Percentiles rank a stretch among this genome's conserved stretches.
Conservation (phyloP, 2,797 vertebrate species). For the Acanthurus tractus region DNA sequence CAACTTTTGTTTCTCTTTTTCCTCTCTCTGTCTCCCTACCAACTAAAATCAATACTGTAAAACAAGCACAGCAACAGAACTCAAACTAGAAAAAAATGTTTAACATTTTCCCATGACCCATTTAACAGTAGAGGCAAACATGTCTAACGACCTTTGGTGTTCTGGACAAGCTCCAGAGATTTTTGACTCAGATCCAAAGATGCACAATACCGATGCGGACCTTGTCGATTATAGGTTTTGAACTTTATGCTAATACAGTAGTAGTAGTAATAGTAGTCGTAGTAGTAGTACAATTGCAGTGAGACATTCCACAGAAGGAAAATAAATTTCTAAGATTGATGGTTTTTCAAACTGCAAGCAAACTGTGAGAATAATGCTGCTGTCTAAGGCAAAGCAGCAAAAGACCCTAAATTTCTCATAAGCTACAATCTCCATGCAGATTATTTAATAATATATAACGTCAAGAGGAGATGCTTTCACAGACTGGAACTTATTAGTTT, state of each 20-base stretch:
- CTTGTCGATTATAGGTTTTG: neutral
- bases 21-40: neutral
- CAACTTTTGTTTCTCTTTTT: conserved; percentile 3
- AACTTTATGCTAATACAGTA: neutral
- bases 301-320: neutral
- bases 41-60: conserved; percentile 32
- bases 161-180: conserved; percentile 41
- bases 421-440: neutral
- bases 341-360: neutral
- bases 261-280: neutral
- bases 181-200: conserved; percentile 32
- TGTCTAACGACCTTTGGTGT: conserved; percentile 23
- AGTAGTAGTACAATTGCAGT: conserved; percentile 14
- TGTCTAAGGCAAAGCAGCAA: neutral
- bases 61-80: conserved; percentile 20
- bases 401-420: neutral
- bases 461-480: neutral
- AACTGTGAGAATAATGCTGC: conserved; percentile 13
- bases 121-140: conserved; percentile 22
- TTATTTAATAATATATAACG: neutral
- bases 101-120: conserved; percentile 68
- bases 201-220: conserved; percentile 8
- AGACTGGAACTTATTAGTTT: neutral
- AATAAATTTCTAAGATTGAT: neutral
- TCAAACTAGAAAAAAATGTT: conserved; percentile 7